A percentile compares a stretch with the other conserved stretches of the same genome.
Conservation (phyloP, 2,888 invertebrate species). For the Netelia melanura region DNA sequence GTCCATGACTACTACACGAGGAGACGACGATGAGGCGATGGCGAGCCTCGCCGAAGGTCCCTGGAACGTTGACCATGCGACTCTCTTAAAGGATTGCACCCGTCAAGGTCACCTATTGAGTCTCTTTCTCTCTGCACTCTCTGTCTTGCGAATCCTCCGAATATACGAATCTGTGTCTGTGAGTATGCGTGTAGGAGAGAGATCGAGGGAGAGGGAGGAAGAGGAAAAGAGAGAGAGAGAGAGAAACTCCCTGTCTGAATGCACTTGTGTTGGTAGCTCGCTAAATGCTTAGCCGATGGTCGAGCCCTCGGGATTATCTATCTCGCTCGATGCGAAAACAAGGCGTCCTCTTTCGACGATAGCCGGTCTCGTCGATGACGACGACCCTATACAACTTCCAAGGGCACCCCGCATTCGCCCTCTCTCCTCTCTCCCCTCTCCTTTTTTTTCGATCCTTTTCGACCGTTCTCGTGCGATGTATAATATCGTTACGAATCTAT, state of each 20-base stretch:
- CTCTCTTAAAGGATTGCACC: constrained; percentile 79
- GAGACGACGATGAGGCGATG: constrained; percentile 50
- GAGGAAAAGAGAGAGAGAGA: constrained; percentile 1
- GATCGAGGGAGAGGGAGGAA: background rate
- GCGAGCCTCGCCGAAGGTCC: constrained; percentile 78
- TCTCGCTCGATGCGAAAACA: constrained; percentile 58
- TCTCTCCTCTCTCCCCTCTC: constrained; percentile 48
- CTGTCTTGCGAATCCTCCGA: constrained; percentile 47
- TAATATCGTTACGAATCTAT: too few species aligned
- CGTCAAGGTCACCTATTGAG: constrained; percentile 79
- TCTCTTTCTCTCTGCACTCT: constrained; percentile 42
- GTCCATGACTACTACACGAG: constrained; percentile 77
- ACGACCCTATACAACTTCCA: constrained; percentile 59
- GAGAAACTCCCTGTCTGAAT: constrained; percentile 18
- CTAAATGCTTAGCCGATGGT: constrained; percentile 52
- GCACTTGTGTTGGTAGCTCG: constrained; percentile 33
- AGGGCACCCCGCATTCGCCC: constrained; percentile 40
- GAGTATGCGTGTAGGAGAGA: constrained; percentile 1
- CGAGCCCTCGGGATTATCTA: constrained; percentile 48
- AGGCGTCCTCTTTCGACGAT: constrained; percentile 64
- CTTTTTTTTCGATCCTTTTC: too few species aligned
- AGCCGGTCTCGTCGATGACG: constrained; percentile 62
- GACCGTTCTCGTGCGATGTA: too few species aligned
- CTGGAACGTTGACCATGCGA: constrained; percentile 83
- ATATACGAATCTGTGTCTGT: constrained; percentile 36